These are phyloP conservation scores for Gymnoscelis rufifasciata DNA, from an alignment of 2,888 invertebrate genomes.

Conservation along the genomic window DNA sequence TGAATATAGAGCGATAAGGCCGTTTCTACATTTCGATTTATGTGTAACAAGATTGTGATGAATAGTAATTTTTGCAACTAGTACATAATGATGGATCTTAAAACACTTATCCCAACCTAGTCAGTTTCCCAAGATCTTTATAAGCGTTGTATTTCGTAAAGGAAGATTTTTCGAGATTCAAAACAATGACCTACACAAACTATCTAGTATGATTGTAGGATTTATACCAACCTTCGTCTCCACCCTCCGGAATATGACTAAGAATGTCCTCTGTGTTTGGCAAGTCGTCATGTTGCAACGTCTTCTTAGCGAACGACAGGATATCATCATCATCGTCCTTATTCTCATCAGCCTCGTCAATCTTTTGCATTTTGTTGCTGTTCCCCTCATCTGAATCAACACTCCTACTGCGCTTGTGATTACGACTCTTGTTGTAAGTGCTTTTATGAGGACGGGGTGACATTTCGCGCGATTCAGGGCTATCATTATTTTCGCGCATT, in stretches of 20 bases:
- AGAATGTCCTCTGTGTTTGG: conserved; percentile 67
- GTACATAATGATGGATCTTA: too few relatives aligned
- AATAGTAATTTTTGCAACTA: too few relatives aligned
- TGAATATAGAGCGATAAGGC: too few relatives aligned
- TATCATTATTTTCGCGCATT: conserved; percentile 36
- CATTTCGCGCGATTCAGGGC: conserved; percentile 41
- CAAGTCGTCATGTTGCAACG: conserved; percentile 54
- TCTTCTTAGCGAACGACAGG: conserved; percentile 67
- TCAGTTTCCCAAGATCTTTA: too few relatives aligned
- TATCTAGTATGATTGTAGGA: too few relatives aligned
- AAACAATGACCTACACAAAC: too few relatives aligned
- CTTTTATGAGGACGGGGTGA: conserved; percentile 1
- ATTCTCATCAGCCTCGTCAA: conserved; percentile 49
- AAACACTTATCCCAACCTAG: too few relatives aligned
- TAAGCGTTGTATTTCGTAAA: too few relatives aligned
- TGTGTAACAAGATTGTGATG: too few relatives aligned
- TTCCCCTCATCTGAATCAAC: conserved; percentile 47
- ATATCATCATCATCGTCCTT: conserved; percentile 54
- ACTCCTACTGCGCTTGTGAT: conserved; percentile 59
- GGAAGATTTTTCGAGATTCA: too few relatives aligned
- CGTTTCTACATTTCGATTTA: too few relatives aligned
- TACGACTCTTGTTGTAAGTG: conserved; percentile 22
- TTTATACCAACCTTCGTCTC: conserved; percentile 52
- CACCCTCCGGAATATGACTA: conserved; percentile 41
- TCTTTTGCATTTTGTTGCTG: conserved; percentile 58